Conservation (phyloP, 2,797 vertebrate genomes). For the Lerista edwardsae region DNA sequence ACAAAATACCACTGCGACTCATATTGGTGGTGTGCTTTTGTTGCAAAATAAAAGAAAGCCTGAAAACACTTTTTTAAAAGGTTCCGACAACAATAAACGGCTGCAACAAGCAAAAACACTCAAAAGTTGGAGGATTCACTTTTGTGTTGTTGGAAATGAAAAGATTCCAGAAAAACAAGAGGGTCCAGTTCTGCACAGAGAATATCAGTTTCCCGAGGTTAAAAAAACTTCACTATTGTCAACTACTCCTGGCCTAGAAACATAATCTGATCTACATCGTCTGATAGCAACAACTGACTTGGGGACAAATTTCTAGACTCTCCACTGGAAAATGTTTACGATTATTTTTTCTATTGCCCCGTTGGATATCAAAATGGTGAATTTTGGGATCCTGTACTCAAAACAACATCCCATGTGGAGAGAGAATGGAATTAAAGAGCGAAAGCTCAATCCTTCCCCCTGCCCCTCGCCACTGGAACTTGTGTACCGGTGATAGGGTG, state of each 20-base stretch:
- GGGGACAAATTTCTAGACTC: slow-evolving; percentile 72
- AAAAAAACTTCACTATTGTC: slow-evolving; percentile 72
- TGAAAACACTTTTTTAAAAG: slow-evolving; percentile 31
- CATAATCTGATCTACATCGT: slow-evolving; percentile 68
- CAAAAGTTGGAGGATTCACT: slow-evolving; percentile 79
- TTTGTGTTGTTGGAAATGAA: slow-evolving; percentile 82
- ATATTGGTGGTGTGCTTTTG: slow-evolving; percentile 35
- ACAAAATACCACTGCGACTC: slow-evolving; percentile 45
- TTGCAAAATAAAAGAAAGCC: slow-evolving; percentile 39
- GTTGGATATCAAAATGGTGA: not conserved
- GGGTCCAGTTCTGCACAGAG: slow-evolving; percentile 72
- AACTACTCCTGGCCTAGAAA: slow-evolving; percentile 75
- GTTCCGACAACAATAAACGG: slow-evolving; percentile 66
- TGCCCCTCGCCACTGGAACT: too few species aligned
- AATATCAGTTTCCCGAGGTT: slow-evolving; percentile 73
- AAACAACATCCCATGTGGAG: slow-evolving; percentile 3
- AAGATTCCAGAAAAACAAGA: slow-evolving; percentile 72
- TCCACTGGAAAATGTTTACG: slow-evolving; percentile 69
- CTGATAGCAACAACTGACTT: slow-evolving; percentile 70
- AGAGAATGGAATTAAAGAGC: fast-evolving
- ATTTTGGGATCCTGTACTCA: not conserved
- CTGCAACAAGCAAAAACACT: slow-evolving; percentile 69
- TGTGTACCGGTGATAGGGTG: too few species aligned
- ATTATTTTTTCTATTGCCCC: slow-evolving; percentile 1
- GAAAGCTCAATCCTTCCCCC: not conserved